Evolutionary conservation across 92 coral and sea anemone species (phyloP).

Genomic region (Pocillopora meandrina): DNA sequence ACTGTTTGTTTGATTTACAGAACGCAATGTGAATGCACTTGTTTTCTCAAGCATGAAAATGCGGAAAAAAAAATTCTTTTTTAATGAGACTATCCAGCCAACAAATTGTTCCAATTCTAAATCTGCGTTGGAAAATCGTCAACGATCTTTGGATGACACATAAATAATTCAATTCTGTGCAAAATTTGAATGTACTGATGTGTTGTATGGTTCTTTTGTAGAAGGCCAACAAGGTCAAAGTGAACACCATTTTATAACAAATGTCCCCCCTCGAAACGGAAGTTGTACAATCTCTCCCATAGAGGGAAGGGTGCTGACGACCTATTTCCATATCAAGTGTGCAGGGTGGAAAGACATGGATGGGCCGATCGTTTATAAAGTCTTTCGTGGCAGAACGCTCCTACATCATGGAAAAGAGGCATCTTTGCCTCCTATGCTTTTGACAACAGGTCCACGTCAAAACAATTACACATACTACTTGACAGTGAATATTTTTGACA

Average conservation of each 20-base stretch:
- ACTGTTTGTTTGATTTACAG: too few relatives aligned
- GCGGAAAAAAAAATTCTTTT: too few relatives aligned
- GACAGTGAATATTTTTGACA: slow-evolving; percentile 52
- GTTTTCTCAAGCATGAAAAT: too few relatives aligned
- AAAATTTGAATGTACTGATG: not conserved
- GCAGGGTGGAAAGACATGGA: slow-evolving; percentile 52
- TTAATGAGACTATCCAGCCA: too few relatives aligned
- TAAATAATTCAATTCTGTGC: too few relatives aligned
- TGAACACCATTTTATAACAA: slow-evolving; percentile 48
- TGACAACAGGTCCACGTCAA: slow-evolving; percentile 38
- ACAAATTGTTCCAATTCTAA: too few relatives aligned
- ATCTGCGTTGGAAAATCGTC: too few relatives aligned
- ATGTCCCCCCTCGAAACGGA: slow-evolving; percentile 64
- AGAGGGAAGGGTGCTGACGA: slow-evolving; percentile 51
- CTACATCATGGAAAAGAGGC: slow-evolving; percentile 30
- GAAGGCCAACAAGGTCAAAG: slow-evolving; percentile 60
- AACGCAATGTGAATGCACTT: too few relatives aligned
- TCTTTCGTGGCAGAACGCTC: slow-evolving; percentile 23
- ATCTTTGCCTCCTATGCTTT: slow-evolving; percentile 5
- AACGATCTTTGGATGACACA: too few relatives aligned
- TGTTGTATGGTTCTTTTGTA: not conserved
- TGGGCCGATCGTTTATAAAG: slow-evolving; percentile 32
- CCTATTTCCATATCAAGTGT: slow-evolving; percentile 51
- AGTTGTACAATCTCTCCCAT: slow-evolving; percentile 51
- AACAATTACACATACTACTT: slow-evolving; percentile 35